Evolutionary conservation across 2,888 invertebrate species (phyloP), one percentile per base, ranked within the genome.

Genomic region (Drosophila borborema): DNA sequence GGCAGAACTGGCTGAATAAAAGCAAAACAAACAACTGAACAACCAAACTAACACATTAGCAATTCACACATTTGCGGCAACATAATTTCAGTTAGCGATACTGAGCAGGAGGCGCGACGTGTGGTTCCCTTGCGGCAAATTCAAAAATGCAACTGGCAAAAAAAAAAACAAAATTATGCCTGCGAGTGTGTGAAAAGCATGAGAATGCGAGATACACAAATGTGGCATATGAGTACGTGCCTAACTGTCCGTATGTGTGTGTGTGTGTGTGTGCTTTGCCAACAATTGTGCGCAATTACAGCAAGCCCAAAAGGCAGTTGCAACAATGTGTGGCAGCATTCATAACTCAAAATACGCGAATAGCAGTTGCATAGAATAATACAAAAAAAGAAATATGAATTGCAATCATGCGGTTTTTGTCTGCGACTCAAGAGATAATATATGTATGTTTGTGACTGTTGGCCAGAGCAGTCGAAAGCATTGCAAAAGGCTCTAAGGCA

Each of bases 21-120:
- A 28, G 6, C 28, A 28, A 28, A 28, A 28, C 28, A 28, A 28
- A 28, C 28, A 28, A 54, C 3, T 6, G 6, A 53, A 1, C 38
- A 38, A 53, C 12, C 14, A 34, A 34, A 80, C 63, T 34, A 34
- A 86, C 77, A 81, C 80, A 83, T 89, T 87, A 86, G 75, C 90
- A 87, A 86, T 86, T 86, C 88, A 71, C 90, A 89, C 85, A 85
- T 85, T 85, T 84, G 89, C 77, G 45, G 87, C 74, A 74, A 58
- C 89, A 89, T 86, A 81, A 86, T 84, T 84, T 83, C 67, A 71
- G 84, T 72, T 67, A 65, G 86, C 59, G 51, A 53, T 18, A 16
- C 23, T 16, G 8, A 10, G 36, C 3, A 8, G 23, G 49, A 64
- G 4, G n/a, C 12, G 40, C 10, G 18, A 45, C 40, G 2, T 16